phyloP scores from a whole-genome alignment of 2,888 invertebrate species.

The Pseudanteris insignis region DNA sequence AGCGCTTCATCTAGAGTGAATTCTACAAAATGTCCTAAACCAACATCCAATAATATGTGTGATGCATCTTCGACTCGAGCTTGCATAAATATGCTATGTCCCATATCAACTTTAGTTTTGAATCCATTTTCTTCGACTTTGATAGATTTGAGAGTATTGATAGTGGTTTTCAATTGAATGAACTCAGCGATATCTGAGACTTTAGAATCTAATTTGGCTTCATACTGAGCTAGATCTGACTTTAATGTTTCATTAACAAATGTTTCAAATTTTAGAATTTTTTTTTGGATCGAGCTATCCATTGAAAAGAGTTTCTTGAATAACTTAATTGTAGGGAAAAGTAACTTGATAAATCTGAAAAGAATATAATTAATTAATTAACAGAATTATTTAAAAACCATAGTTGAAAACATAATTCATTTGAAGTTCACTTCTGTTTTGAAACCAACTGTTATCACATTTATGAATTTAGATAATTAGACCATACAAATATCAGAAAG shows the following conservation, averaged over 20 bases:
- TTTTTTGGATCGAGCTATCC: conserved; percentile 36
- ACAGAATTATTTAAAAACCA: too few species aligned
- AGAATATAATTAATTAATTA: too few species aligned
- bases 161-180: conserved; percentile 76
- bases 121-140: conserved; percentile 69
- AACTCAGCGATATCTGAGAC: conserved; percentile 78
- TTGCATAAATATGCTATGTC: conserved; percentile 86
- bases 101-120: conserved; percentile 80
- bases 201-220: conserved; percentile 71
- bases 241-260: conserved; percentile 83
- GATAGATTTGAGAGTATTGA: conserved; percentile 73
- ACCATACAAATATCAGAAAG: too few species aligned
- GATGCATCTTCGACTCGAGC: conserved; percentile 76
- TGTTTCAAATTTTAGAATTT: conserved; percentile 70
- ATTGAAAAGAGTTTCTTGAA: too few species aligned
- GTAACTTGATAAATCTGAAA: too few species aligned
- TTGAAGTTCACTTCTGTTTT: too few species aligned
- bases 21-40: conserved; percentile 80
- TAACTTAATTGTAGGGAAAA: too few species aligned
- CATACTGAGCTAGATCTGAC: conserved; percentile 74
- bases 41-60: conserved; percentile 77
- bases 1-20: conserved; percentile 77
- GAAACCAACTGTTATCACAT: too few species aligned
- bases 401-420: too few species aligned
- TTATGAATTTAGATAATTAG: too few species aligned